Conservation (phyloP, 2,888 invertebrate genomes). For the Drosophila putrida region DNA sequence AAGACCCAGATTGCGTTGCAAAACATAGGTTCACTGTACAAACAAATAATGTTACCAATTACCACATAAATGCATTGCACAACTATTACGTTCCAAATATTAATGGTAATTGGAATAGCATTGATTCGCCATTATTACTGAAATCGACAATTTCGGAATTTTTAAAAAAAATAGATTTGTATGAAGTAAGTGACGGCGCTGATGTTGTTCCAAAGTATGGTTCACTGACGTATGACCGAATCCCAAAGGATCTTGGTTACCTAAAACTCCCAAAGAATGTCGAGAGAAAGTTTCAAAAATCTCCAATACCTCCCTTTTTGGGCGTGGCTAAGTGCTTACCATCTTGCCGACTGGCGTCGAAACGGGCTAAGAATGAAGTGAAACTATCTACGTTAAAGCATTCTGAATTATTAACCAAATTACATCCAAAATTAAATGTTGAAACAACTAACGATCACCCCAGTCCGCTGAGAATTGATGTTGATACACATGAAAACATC, state of each 20-base stretch:
- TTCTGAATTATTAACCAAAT: neutral
- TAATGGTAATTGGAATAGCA: conserved; percentile 87
- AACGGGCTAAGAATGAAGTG: conserved; percentile 13
- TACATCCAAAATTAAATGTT: neutral
- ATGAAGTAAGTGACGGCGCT: conserved; percentile 60
- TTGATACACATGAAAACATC: conserved; percentile 25
- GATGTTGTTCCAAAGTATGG: conserved; percentile 84
- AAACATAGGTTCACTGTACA: conserved; percentile 79
- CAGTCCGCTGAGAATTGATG: conserved; percentile 50
- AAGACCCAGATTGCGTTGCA: conserved; percentile 83
- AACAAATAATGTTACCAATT: conserved; percentile 83
- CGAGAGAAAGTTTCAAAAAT: conserved; percentile 40
- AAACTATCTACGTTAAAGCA: conserved; percentile 2
- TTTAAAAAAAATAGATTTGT: conserved; percentile 31
- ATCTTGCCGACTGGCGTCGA: conserved; percentile 50
- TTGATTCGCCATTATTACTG: conserved; percentile 58
- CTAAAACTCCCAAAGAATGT: conserved; percentile 62
- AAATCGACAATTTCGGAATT: conserved; percentile 17
- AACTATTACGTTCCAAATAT: conserved; percentile 87
- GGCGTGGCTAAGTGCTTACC: conserved; percentile 76
- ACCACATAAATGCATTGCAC: conserved; percentile 87
- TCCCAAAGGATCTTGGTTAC: conserved; percentile 82
- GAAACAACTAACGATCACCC: neutral
- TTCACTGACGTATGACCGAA: conserved; percentile 77
- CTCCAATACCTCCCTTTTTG: conserved; percentile 70